Evolutionary conservation across 1,140 invertebrate genomes (phyloP).

Genomic region (Aphelenchoides besseyi): DNA sequence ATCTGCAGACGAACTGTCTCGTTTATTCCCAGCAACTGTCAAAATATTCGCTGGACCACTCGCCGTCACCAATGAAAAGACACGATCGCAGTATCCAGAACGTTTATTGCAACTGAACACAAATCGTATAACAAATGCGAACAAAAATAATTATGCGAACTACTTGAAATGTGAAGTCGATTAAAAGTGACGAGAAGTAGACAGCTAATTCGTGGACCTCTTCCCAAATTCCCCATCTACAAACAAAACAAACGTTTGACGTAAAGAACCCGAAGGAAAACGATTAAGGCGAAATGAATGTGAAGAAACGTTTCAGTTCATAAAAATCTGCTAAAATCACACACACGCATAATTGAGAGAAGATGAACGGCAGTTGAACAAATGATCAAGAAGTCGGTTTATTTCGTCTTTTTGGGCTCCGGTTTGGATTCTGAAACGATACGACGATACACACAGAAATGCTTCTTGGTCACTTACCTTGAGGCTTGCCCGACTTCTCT

Average conservation of each 20-base stretch:
- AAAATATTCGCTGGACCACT: neutral
- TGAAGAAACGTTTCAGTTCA: neutral
- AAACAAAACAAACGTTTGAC: constrained; percentile 4
- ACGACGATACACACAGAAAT: neutral
- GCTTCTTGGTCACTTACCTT: neutral
- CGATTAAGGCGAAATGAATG: neutral
- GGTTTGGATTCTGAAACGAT: constrained; percentile 19
- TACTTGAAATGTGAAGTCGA: constrained; percentile 5
- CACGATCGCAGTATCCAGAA: too few relatives aligned
- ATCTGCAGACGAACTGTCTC: neutral
- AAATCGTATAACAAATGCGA: neutral
- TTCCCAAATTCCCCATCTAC: too few relatives aligned
- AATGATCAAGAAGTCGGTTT: constrained; percentile 4
- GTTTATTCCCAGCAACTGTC: neutral
- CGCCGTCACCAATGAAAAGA: too few relatives aligned
- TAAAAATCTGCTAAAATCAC: neutral
- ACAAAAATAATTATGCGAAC: neutral
- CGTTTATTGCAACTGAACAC: neutral
- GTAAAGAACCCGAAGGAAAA: constrained; percentile 13
- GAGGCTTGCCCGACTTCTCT: neutral
- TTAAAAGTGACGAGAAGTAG: neutral
- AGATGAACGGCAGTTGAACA: constrained; percentile 17
- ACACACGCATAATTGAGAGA: constrained; percentile 14
- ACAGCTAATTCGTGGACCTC: too few relatives aligned
- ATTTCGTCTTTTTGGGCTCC: constrained; percentile 48